Percentiles rank a stretch among this genome's conserved stretches.
Evolutionary conservation across 2,113 vertebrate genomes (phyloP).

Genomic region (Emberiza fucata): DNA sequence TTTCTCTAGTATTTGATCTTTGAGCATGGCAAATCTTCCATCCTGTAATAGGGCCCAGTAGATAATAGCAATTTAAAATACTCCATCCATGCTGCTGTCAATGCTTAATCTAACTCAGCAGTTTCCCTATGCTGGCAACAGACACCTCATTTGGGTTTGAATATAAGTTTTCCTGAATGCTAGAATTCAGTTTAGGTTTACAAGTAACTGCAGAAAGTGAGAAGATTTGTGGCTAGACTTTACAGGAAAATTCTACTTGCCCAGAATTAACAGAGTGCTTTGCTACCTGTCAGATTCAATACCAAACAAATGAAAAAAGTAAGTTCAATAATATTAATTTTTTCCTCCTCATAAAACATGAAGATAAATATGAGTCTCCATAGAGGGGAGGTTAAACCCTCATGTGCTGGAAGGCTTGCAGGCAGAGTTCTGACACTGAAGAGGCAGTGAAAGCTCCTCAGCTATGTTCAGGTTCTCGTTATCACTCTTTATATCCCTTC

Average conservation of each 20-base stretch:
- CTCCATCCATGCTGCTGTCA: not conserved
- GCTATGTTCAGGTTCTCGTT: accelerated
- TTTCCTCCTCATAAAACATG: not conserved
- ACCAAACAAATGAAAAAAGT: accelerated
- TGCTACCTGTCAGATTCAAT: not conserved
- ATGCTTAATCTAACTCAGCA: not conserved
- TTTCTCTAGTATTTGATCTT: not conserved
- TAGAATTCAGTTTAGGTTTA: not conserved
- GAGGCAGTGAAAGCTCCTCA: not conserved
- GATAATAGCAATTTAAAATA: not conserved
- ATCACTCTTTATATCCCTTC: not conserved
- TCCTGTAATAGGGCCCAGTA: not conserved
- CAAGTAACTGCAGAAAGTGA: not conserved
- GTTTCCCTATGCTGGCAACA: not conserved
- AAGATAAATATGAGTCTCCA: not conserved
- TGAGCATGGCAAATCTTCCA: not conserved
- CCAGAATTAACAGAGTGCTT: not conserved
- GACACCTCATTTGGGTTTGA: not conserved
- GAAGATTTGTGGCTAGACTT: not conserved
- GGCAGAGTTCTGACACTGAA: not conserved
- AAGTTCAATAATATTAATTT: not conserved
- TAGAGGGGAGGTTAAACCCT: not conserved
- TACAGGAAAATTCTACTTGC: not conserved
- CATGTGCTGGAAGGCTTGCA: not conserved
- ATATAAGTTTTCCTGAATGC: not conserved